Evolutionary conservation across 2,113 vertebrate species (phyloP).

Genomic region (Chionodraco myersi): DNA sequence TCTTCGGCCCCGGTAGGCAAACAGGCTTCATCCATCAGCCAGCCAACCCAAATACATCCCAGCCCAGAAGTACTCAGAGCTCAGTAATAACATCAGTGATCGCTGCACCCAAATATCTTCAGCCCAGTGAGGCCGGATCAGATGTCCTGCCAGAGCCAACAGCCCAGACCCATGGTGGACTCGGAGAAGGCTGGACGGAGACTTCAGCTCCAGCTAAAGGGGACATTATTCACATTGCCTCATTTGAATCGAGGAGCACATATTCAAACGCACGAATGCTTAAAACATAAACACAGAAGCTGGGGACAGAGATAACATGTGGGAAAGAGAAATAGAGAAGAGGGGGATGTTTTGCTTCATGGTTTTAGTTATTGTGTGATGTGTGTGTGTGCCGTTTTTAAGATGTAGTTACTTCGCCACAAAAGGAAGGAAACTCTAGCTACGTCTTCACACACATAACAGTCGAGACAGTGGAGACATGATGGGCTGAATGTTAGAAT

Average conservation of each 20-base stretch:
- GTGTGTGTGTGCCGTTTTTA: constrained; percentile 29
- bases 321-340: constrained; percentile 3
- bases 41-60: constrained; percentile 80
- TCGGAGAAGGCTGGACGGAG: constrained; percentile 37
- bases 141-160: constrained; percentile 54
- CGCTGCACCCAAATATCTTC: constrained; percentile 59
- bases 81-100: constrained; percentile 56
- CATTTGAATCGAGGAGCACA: not conserved
- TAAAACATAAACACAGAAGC: constrained; percentile 16
- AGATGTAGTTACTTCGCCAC: constrained; percentile 43
- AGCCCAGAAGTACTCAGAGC: constrained; percentile 49
- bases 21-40: constrained; percentile 74
- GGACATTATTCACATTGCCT: constrained; percentile 41
- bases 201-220: constrained; percentile 30
- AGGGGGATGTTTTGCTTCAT: constrained; percentile 50
- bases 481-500: constrained; percentile 41
- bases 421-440: constrained; percentile 50
- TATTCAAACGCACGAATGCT: constrained; percentile 4
- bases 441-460: constrained; percentile 41
- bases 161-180: constrained; percentile 42
- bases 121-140: constrained; percentile 60
- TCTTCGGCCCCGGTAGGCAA: constrained; percentile 73
- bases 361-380: constrained; percentile 10
- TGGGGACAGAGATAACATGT: constrained; percentile 21
- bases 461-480: constrained; percentile 27